Evolutionary conservation across 1,140 invertebrate species (phyloP).

Genomic region (Sinella curviseta): DNA sequence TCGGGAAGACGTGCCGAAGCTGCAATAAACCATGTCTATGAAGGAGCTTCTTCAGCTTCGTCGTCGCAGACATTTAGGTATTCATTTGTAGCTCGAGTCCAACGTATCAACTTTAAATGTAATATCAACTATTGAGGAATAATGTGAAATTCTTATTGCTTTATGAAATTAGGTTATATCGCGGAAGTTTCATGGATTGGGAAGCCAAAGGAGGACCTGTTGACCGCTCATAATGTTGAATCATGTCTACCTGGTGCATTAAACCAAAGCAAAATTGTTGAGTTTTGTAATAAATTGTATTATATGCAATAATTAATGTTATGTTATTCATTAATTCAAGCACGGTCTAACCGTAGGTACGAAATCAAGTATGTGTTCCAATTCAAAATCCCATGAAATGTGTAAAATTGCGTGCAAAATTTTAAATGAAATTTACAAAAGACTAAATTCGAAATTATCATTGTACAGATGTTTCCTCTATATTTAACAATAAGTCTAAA

Average conservation of each 20-base stretch:
- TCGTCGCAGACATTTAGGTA: background rate
- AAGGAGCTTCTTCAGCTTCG: background rate
- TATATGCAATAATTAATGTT: no score
- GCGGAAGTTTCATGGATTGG: constrained; percentile 43
- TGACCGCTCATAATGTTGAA: background rate
- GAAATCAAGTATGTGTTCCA: no score
- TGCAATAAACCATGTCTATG: constrained; percentile 33
- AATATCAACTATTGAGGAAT: background rate
- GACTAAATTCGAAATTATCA: no score
- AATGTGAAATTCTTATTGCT: background rate
- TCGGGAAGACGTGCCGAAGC: constrained; percentile 38
- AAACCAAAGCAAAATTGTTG: no score
- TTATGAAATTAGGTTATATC: constrained; percentile 34
- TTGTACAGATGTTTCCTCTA: no score
- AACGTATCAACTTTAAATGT: no score
- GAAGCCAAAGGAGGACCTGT: constrained; percentile 38
- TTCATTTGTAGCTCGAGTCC: background rate
- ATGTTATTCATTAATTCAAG: no score
- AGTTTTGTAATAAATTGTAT: no score
- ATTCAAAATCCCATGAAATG: background rate
- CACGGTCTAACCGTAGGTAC: no score
- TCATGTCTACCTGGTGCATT: background rate
- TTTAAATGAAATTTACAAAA: no score
- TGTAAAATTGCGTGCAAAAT: background rate
- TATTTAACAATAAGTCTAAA: no score